A percentile compares a stretch with the other conserved stretches of the same genome.
phyloP scores from a whole-genome alignment of 2,797 vertebrate species.

The Sebastolobus altivelis region DNA sequence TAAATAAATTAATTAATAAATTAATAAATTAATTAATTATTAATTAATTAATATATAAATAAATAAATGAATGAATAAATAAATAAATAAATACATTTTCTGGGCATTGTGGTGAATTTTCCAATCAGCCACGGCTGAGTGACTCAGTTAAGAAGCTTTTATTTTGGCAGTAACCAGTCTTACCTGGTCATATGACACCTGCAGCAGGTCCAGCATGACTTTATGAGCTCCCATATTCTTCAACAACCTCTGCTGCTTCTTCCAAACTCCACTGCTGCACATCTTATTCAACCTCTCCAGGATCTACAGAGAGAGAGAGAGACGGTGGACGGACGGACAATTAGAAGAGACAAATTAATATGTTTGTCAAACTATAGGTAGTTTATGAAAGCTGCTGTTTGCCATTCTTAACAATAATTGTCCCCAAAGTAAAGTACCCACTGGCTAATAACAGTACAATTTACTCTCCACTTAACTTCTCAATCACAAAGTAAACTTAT shows the following conservation, averaged over 20 bases:
- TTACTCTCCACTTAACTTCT: neutral
- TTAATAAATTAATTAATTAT: too few species aligned
- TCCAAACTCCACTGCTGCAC: constrained; percentile 94
- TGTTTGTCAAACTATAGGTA: neutral
- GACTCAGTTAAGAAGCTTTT: neutral
- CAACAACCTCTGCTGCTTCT: constrained; percentile 95
- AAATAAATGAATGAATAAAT: too few species aligned
- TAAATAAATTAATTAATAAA: too few species aligned
- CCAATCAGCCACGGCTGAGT: too few species aligned
- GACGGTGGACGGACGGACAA: neutral
- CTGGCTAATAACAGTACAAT: neutral
- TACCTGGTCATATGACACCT: constrained; percentile 88
- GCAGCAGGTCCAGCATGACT: constrained; percentile 98
- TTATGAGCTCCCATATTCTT: constrained; percentile 99
- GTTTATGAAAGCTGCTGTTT: neutral
- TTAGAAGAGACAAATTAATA: neutral
- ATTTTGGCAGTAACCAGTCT: neutral
- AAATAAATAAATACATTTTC: too few species aligned
- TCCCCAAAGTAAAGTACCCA: neutral
- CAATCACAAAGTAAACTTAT: neutral
- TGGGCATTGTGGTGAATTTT: too few species aligned
- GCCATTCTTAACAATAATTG: neutral
- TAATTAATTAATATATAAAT: too few species aligned
- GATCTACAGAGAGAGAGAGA: constrained; percentile 83
- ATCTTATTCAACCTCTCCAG: constrained; percentile 95